Evolutionary conservation across 2,888 invertebrate species (phyloP), one percentile per base, ranked within the genome.

Genomic region (Pegoplata infirma): DNA sequence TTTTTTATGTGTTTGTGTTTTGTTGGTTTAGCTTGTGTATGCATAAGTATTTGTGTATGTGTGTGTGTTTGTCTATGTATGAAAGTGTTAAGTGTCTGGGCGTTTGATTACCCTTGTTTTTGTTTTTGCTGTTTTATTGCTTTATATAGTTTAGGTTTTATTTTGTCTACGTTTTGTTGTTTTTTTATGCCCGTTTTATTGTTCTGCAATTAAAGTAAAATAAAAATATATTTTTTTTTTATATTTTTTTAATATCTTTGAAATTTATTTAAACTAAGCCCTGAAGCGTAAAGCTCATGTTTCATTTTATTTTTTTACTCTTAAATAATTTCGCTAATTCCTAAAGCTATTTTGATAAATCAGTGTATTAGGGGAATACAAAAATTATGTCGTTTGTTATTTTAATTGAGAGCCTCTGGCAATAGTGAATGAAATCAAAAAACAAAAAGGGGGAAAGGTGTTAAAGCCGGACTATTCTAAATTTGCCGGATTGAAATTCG

Each of bases 311-410:
- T 2, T 19, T 58, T 21, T 32, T 66, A 36, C 14, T 64, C 47
- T 69, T 28, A 68, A 73, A 72, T 58, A 77, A 63, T 73, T 68
- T 51, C 53, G 40, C 47, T 64, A 78, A 74, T 49, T 69, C 78
- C 69, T 74, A 55, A 53, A 78, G 74, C 64, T 66, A 64, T 69
- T 74, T 66, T 51, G 32, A 69, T 69, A 53, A 51, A 78, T 51
- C 23, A 28, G 36, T 61, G 44, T 68, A 69, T 77, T 77, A 56
- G 63, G 12, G 44, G 63, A 10, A 32, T 32, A 3, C 2, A 10
- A 10, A 32, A 32, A 32, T 32, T 4, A 32, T 32, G 32, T 8
- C 1, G 6, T 28, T 28, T 2, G n/a, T n/a, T 4, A 4, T 28
- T 28, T 28, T 28, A 28, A 28, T n/a, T n/a, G n/a, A n/a, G n/a